phyloP scores from a whole-genome alignment of 2,888 invertebrate genomes.

The Ptilodon capucinus region DNA sequence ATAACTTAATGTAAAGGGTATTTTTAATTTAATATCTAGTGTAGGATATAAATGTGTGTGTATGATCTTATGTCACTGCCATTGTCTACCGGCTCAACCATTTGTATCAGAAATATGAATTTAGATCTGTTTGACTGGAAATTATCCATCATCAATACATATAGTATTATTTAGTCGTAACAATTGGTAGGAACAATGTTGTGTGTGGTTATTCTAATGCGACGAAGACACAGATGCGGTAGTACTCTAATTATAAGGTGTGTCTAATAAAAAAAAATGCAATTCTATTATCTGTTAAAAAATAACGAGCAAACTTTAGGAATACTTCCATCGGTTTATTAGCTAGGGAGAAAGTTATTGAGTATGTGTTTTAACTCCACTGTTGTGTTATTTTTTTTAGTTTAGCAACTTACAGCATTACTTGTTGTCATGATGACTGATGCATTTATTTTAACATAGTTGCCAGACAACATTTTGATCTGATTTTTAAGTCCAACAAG shows the following conservation, averaged over 20 bases:
- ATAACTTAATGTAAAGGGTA: slow-evolving; percentile 41
- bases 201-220: slow-evolving; percentile 30
- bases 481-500: neutral
- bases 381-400: slow-evolving; percentile 14
- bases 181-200: slow-evolving; percentile 26
- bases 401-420: slow-evolving; percentile 21
- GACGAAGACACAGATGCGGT: slow-evolving; percentile 22
- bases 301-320: slow-evolving; percentile 15
- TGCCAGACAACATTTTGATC: slow-evolving; percentile 7
- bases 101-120: slow-evolving; percentile 17
- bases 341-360: slow-evolving; percentile 34
- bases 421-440: slow-evolving; percentile 60
- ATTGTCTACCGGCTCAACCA: slow-evolving; percentile 24
- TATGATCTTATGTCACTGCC: slow-evolving; percentile 29
- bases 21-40: slow-evolving; percentile 33
- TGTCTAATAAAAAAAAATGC: slow-evolving; percentile 32
- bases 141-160: slow-evolving; percentile 5
- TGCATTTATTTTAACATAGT: slow-evolving; percentile 54
- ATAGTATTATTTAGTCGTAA: slow-evolving; percentile 34
- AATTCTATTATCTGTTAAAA: slow-evolving; percentile 21
- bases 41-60: slow-evolving; percentile 30
- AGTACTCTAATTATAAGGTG: slow-evolving; percentile 18
- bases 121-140: slow-evolving; percentile 30
- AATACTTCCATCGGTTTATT: slow-evolving; percentile 34
- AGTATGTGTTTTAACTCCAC: slow-evolving; percentile 27